Conservation (phyloP, 2,797 vertebrate species). For the Pipistrellus pipistrellus region DNA sequence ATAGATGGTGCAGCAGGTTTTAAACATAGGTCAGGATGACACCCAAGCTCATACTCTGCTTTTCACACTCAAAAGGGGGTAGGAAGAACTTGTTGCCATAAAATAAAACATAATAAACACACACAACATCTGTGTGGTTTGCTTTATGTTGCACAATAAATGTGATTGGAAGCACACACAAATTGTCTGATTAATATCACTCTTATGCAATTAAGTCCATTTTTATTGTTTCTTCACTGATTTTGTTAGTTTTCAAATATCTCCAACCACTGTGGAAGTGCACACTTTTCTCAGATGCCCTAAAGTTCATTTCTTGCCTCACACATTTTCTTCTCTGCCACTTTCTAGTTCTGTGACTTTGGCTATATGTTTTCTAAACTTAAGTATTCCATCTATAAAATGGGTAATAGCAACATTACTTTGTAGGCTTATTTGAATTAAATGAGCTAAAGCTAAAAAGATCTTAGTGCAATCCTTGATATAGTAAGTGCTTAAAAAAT, state of each 20-base stretch:
- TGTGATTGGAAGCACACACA: neutral
- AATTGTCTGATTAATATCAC: neutral
- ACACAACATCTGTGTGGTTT: neutral
- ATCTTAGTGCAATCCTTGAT: neutral
- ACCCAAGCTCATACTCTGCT: neutral
- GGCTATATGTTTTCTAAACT: neutral
- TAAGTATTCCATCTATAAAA: constrained; percentile 34
- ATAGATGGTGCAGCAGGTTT: neutral
- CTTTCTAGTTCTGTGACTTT: constrained; percentile 20
- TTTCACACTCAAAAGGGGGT: neutral
- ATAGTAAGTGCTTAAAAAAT: neutral
- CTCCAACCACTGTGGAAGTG: neutral
- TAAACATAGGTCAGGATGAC: neutral
- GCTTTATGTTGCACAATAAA: neutral
- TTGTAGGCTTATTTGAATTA: neutral
- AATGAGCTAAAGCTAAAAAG: neutral
- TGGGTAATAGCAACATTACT: neutral
- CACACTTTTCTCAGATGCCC: neutral
- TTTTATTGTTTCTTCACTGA: neutral
- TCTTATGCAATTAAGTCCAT: neutral
- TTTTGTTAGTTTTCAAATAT: constrained; percentile 12
- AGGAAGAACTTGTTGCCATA: neutral
- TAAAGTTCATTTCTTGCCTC: constrained; percentile 2
- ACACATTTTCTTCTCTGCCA: neutral
- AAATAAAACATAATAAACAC: neutral